Base-by-base conservation (phyloP, 2,113 vertebrate species). In the Platanista minor region DNA sequence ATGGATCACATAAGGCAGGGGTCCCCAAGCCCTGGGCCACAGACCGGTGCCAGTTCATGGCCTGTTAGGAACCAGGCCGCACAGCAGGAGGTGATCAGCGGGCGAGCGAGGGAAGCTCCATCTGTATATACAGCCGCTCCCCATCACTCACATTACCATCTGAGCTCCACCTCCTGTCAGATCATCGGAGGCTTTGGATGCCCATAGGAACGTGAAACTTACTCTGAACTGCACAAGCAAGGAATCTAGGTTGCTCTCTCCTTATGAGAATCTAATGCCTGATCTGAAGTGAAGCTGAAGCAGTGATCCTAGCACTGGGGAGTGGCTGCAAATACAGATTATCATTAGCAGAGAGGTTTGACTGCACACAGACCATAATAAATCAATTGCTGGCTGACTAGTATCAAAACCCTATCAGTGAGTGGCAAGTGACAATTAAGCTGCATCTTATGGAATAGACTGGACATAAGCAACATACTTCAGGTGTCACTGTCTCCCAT, bases 21-120 rank as follows among this genome's bases (percentile, higher is more conserved):
- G 8, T 75, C 72, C 72, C 15, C 72, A 49, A 27, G 43, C 72
- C 43, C 5, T 0, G 7, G 27, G 27, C 17, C 72, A 75, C 27
- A 75, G 72, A 49, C 29, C 9, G 15, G 17, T 31, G 72, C 15
- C 72, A 49, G 52, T 31, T 15, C 18, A 43, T 31, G 43, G 43
- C 29, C 43, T 31, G 43, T 75, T 49, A 75, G 17, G 29, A 43
- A 29, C 41, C 8, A 2, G 27, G 72, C 14, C 4, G 8, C 43
- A 46, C 0, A 1, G 41, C 15, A 74, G 72, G 72, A 74, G 72
- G 72, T 17, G 29, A 46, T 4, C 0, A 2, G 43, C 1, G 0
- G 8, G 27, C 8, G 1, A 49, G 8, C 0, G 43, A 20, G 4
- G 0, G 4, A 49, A 11, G 43, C 27, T 75, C 33, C 72, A 75